A percentile compares a stretch with the other conserved stretches of the same genome.
These are phyloP conservation scores for Caranx ignobilis DNA, from an alignment of 2,113 vertebrate species.

Conservation along the genomic window DNA sequence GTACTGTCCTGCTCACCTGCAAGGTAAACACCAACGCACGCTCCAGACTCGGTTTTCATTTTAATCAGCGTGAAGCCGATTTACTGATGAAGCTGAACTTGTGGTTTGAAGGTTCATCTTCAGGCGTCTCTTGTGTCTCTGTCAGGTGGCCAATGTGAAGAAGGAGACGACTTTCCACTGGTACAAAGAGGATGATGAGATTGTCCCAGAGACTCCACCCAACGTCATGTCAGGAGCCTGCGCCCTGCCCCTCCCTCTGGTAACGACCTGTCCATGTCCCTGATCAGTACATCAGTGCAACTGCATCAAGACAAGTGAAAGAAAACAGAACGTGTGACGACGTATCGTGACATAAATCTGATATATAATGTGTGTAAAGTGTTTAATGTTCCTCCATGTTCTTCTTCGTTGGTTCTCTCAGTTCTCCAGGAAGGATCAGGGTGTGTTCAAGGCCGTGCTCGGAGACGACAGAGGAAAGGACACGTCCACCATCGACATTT, in stretches of 20 bases:
- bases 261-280: constrained; percentile 36
- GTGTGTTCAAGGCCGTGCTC: constrained; percentile 91
- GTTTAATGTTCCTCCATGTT: too few species aligned
- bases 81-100: too few species aligned
- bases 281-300: too few species aligned
- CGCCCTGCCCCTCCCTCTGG: constrained; percentile 89
- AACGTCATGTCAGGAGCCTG: constrained; percentile 89
- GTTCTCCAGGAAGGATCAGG: constrained; percentile 95
- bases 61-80: not conserved
- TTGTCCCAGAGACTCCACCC: constrained; percentile 83
- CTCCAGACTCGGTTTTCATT: too few species aligned
- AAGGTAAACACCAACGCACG: constrained; percentile 83
- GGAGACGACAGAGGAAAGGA: constrained; percentile 95
- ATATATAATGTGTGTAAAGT: too few species aligned
- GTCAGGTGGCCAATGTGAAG: constrained; percentile 93
- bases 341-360: too few species aligned
- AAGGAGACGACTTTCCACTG: constrained; percentile 94
- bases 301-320: too few species aligned
- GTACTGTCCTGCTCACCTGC: constrained; percentile 90
- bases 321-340: too few species aligned
- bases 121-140: not conserved
- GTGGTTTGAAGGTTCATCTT: not conserved
- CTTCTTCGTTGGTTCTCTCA: constrained; percentile 50
- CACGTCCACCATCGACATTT: constrained; percentile 87
- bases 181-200: constrained; percentile 91